A percentile compares a stretch with the other conserved stretches of the same genome.
These are phyloP conservation scores for Neotoma lepida DNA, from an alignment of 2,113 vertebrate genomes.

Conservation along the genomic window DNA sequence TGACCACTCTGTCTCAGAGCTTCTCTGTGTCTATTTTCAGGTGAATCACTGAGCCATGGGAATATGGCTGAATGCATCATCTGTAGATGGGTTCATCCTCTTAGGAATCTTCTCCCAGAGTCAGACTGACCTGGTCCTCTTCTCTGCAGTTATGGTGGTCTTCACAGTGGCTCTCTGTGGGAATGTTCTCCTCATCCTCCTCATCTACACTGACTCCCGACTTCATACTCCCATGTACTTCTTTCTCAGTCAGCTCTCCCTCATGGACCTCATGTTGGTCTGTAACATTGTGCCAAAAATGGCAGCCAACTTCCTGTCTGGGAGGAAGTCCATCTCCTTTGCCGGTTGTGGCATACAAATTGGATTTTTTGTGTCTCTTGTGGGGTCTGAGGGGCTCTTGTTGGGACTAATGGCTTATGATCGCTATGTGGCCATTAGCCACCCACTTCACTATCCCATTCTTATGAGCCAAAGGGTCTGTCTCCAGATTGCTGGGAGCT, in stretches of 20 bases:
- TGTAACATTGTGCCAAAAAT: constrained; percentile 66
- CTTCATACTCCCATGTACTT: constrained; percentile 74
- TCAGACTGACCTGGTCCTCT: constrained; percentile 44
- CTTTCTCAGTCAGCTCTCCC: constrained; percentile 70
- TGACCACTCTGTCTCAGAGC: neutral
- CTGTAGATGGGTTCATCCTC: constrained; percentile 60
- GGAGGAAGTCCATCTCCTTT: constrained; percentile 64
- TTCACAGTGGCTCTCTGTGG: constrained; percentile 51
- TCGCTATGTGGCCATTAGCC: constrained; percentile 78
- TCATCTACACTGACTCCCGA: constrained; percentile 45
- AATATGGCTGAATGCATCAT: constrained; percentile 51
- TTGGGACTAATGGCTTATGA: constrained; percentile 71
- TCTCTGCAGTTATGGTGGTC: constrained; percentile 44
- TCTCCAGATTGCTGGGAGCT: constrained; percentile 61
- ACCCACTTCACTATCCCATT: constrained; percentile 62
- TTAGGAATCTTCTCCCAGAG: constrained; percentile 65
- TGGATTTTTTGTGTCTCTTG: constrained; percentile 63
- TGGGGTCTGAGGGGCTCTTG: constrained; percentile 67
- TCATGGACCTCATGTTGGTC: constrained; percentile 68
- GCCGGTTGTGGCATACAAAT: constrained; percentile 63
- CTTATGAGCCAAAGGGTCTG: constrained; percentile 62
- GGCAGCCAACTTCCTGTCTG: constrained; percentile 58
- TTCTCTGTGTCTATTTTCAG: constrained; percentile 28
- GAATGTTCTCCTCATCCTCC: constrained; percentile 58
- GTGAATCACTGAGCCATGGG: constrained; percentile 29